Evolutionary conservation across 2,888 invertebrate genomes (phyloP), one percentile per base, ranked within the genome.

Genomic region (Drosophila borealis): DNA sequence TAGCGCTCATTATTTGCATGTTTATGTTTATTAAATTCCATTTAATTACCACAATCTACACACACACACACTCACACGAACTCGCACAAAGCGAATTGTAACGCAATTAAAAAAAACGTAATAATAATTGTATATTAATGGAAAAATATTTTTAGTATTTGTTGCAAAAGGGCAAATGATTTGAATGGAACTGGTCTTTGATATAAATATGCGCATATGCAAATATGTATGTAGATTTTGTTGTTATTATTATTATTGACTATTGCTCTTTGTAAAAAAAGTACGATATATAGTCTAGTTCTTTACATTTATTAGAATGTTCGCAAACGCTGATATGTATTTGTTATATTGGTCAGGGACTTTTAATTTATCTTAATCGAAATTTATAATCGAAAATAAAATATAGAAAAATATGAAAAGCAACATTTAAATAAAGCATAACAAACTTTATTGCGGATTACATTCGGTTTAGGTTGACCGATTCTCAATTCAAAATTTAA

Each of bases 21-120:
- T 88, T 84, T 84, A 88, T 84, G 86, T 84, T 84, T 88, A 84
- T 84, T 84, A 84, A 84, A 88, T 80, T 85, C 83, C 83, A 88
- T 84, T 84, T 84, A 84, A 84, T 84, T 84, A 88, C 83, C 85
- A 62, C 70, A 73, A 68, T 71, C 57, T 61, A 68, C 57, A 66
- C 71, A 70, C 62, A 85, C 55, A 51, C 39, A 56, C 42, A 37
- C 14, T 44, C 3, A 9, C 21, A 45, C 19, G 14, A 29, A 2
- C 29, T 29, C 29, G 29, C 29, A 36, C 34, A 54, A 57, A 49
- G n/a, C 10, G 33, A 64, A 64, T 60, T 80, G 72, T 57, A 73
- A 67, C 39, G 59, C 66, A 50, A 63, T 78, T 80, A 51, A 63
- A 29, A 60, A 48, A 60, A 34, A 13, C 34, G 33, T 21, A 21